Evolutionary conservation across 2,888 invertebrate species (phyloP).

Genomic region (Epinotia ramella): DNA sequence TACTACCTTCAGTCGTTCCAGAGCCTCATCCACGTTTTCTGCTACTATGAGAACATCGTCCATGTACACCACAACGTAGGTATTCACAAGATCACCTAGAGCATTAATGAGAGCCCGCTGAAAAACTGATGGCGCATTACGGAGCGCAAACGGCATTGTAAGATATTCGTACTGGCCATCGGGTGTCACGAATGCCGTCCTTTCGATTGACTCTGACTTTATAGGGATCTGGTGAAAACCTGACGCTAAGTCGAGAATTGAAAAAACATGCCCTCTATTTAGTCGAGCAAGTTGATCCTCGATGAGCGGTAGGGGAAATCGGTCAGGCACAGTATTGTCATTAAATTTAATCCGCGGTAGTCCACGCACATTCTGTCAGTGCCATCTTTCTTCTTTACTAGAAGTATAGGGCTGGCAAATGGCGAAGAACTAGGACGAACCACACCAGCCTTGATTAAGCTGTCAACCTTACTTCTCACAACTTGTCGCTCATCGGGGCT

Average conservation of each 20-base stretch:
- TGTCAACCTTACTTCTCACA: no score
- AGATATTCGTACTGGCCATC: constrained; percentile 60
- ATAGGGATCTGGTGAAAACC: constrained; percentile 43
- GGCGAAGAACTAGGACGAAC: no score
- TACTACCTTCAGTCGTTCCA: background rate
- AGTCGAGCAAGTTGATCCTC: constrained; percentile 28
- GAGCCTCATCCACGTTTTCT: constrained; percentile 1
- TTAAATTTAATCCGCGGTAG: background rate
- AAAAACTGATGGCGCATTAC: constrained; percentile 59
- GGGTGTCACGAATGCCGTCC: constrained; percentile 58
- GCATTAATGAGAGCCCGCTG: constrained; percentile 53
- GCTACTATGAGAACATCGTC: constrained; percentile 49
- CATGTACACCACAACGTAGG: constrained; percentile 46
- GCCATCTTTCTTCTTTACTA: no score
- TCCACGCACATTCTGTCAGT: no score
- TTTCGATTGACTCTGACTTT: constrained; percentile 36
- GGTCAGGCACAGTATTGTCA: constrained; percentile 45
- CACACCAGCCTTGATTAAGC: no score
- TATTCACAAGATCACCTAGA: constrained; percentile 46
- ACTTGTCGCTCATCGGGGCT: no score
- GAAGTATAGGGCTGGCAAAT: no score
- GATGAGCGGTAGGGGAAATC: constrained; percentile 39
- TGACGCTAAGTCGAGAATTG: constrained; percentile 37
- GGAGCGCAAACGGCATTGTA: constrained; percentile 62
- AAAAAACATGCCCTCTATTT: constrained; percentile 30